Percentiles rank a stretch among this genome's conserved stretches.
Evolutionary conservation across 2,113 vertebrate species (phyloP).

Genomic region (Erythrolamprus reginae): DNA sequence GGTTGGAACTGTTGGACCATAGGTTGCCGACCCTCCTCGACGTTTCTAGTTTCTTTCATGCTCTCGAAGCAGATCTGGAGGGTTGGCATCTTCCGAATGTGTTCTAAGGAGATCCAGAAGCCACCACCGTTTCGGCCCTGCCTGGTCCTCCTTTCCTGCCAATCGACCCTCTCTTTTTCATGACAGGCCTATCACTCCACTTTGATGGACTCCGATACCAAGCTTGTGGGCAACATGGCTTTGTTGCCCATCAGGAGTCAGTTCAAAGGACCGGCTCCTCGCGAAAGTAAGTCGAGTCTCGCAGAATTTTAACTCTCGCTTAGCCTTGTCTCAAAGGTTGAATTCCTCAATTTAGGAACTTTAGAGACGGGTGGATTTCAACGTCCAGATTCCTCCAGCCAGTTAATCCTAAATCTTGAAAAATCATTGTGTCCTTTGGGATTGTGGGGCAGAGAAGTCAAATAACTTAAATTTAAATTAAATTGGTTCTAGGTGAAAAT

Average conservation of each 20-base stretch:
- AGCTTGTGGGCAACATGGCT: constrained; percentile 93
- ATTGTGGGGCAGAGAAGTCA: no score
- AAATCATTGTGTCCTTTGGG: no score
- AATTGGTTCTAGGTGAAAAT: background rate
- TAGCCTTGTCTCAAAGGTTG: background rate
- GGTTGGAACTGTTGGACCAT: background rate
- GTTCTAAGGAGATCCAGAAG: background rate
- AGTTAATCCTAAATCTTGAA: background rate
- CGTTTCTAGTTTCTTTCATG: background rate
- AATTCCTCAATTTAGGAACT: background rate
- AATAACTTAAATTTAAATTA: no score
- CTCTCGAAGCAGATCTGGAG: background rate
- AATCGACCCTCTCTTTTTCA: background rate
- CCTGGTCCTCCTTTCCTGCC: background rate
- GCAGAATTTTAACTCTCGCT: rapidly evolving
- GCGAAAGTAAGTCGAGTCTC: constrained; percentile 80
- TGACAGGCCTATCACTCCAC: constrained; percentile 92
- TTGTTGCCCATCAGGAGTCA: constrained; percentile 90
- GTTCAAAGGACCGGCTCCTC: constrained; percentile 94
- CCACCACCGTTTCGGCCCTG: rapidly evolving
- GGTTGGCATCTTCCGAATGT: background rate
- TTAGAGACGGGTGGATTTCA: background rate
- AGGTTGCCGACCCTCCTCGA: background rate
- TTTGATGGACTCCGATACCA: constrained; percentile 84
- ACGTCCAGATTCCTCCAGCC: background rate